Conservation (phyloP, 2,888 invertebrate species). For the Eristalis pertinax region DNA sequence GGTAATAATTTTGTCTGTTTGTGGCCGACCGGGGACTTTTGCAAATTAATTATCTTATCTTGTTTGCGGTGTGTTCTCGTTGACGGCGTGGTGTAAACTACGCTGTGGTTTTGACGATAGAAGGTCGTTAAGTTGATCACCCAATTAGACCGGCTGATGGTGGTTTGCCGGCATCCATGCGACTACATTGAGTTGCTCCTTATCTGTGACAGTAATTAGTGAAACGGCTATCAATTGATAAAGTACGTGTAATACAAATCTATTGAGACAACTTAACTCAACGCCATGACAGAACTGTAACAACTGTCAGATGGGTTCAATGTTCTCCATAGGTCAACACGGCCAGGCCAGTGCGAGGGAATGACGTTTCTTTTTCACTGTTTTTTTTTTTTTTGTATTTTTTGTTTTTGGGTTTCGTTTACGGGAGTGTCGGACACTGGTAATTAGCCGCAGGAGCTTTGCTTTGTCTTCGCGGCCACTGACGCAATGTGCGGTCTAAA, state of each 20-base stretch:
- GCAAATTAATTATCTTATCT: slow-evolving; percentile 72
- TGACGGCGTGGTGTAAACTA: slow-evolving; percentile 58
- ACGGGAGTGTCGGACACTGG: slow-evolving; percentile 59
- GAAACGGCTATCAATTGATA: neutral
- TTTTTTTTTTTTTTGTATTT: neutral
- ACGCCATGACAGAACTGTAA: neutral
- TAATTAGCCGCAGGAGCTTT: slow-evolving; percentile 52
- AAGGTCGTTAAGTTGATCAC: slow-evolving; percentile 71
- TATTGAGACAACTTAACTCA: neutral
- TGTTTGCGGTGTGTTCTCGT: slow-evolving; percentile 68
- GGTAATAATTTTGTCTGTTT: slow-evolving; percentile 66
- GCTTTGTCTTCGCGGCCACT: slow-evolving; percentile 36
- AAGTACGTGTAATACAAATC: neutral
- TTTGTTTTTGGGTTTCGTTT: neutral
- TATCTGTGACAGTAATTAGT: slow-evolving; percentile 46
- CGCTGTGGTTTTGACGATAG: slow-evolving; percentile 63
- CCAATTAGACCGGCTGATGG: slow-evolving; percentile 66
- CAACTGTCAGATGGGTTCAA: slow-evolving; percentile 35
- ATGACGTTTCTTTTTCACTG: neutral
- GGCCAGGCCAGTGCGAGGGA: neutral
- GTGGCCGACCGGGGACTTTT: slow-evolving; percentile 63
- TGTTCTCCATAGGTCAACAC: slow-evolving; percentile 2
- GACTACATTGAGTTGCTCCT: neutral
- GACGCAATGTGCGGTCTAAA: slow-evolving; percentile 59
- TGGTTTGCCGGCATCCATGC: slow-evolving; percentile 26